Evolutionary conservation across 2,888 invertebrate species (phyloP), one percentile per base, ranked within the genome.

Genomic region (Euzophera pinguis): DNA sequence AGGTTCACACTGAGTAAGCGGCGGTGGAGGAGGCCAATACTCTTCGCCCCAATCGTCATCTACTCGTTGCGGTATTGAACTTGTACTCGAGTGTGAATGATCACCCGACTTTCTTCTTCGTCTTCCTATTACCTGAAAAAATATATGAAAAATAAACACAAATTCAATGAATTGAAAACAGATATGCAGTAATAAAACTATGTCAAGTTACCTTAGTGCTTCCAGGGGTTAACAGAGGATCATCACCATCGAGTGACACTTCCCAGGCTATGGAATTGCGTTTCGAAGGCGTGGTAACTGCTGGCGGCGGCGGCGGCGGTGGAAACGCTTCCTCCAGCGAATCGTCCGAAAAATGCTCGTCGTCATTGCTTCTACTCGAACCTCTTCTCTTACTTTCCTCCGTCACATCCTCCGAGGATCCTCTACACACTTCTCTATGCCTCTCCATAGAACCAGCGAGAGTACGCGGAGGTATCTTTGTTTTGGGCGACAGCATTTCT

Each of bases 221-320:
- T 50, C 93, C 94, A 42, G 94, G 94, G 43, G 93, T 93, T 57
- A 94, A 91, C 41, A 94, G 89, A 54, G 93, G 92, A 75, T 94
- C 93, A 71, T 91, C 91, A 75, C 93, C 93, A 75, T 94, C 94
- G 67, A 96, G 91, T 58, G 96, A 94, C 59, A 96, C 96, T 91
- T 96, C 96, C 96, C 96, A 96, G 59, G 96, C 96, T 64, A 96
- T 95, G 75, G 96, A 95, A 74, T 94, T 94, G 68, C 95, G 92
- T 87, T 95, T 95, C 73, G 93, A 93, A 65, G 92, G 92, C 60
- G 92, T 92, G 55, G 81, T 80, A 63, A 78, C 82, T 53, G 88
- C 82, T 35, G 92, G 91, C 63, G 91, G 91, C 58, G 92, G 91
- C 58, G 92, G 94, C 42, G 94, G 94, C 38, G 94, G 94, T 37